Evolutionary conservation across 2,888 invertebrate genomes (phyloP).

Genomic region (Aphidius colemani): DNA sequence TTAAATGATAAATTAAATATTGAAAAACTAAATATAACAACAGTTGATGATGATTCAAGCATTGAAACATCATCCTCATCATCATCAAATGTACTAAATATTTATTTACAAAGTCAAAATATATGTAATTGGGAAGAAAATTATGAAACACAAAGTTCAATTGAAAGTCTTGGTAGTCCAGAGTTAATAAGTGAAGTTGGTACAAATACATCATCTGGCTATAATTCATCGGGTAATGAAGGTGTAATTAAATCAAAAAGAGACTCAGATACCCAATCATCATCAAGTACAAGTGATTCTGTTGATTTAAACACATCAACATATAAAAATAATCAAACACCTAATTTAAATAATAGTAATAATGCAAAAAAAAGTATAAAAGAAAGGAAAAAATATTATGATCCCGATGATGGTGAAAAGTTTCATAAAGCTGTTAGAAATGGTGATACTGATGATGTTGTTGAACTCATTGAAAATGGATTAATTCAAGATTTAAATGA

Average conservation of each 20-base stretch:
- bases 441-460: constrained; percentile 44
- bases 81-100: no score
- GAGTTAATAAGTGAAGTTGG: constrained; percentile 23
- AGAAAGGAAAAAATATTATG: background rate
- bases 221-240: constrained; percentile 26
- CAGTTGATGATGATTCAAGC: no score
- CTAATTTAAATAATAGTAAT: constrained; percentile 1
- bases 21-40: no score
- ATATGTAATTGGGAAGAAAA: constrained; percentile 24
- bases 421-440: constrained; percentile 49
- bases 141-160: constrained; percentile 21
- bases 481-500: constrained; percentile 50
- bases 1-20: no score
- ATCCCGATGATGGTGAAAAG: constrained; percentile 29
- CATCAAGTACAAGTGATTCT: constrained; percentile 18
- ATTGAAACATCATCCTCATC: no score
- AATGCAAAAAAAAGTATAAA: background rate
- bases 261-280: constrained; percentile 17
- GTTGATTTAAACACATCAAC: constrained; percentile 11
- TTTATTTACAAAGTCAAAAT: background rate
- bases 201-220: constrained; percentile 22
- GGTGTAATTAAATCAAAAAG: constrained; percentile 18
- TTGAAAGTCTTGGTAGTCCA: constrained; percentile 21
- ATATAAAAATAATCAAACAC: background rate
- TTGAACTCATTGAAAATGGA: constrained; percentile 41